phyloP scores from a whole-genome alignment of 2,888 invertebrate species.

The Cepaea hortensis region DNA sequence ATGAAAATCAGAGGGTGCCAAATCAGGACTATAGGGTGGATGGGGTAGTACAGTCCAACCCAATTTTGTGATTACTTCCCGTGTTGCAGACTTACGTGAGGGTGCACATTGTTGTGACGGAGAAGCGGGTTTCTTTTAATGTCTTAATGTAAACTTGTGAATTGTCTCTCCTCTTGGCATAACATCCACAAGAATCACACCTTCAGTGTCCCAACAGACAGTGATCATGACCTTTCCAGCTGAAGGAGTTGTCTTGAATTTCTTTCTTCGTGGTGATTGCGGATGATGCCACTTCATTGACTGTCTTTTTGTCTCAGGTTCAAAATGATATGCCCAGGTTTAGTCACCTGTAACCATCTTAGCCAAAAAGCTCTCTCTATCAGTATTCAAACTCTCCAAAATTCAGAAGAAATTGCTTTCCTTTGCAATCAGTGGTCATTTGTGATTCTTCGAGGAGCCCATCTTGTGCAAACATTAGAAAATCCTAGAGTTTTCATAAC shows the following conservation, averaged over 20 bases:
- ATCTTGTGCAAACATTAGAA: too few species aligned
- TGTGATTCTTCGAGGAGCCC: too few species aligned
- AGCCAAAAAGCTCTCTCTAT: background rate
- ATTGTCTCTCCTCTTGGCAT: background rate
- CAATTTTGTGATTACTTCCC: background rate
- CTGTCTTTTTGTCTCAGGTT: background rate
- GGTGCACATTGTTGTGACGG: background rate
- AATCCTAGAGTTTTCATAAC: too few species aligned
- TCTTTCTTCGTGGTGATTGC: background rate
- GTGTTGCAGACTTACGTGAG: background rate
- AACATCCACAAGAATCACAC: background rate
- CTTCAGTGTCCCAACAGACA: background rate
- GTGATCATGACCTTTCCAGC: slow-evolving; percentile 7
- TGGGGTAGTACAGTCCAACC: slow-evolving; percentile 4
- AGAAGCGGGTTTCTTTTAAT: background rate
- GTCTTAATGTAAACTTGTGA: too few species aligned
- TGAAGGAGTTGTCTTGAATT: background rate
- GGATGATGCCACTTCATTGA: background rate
- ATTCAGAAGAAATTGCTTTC: too few species aligned
- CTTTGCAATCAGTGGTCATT: too few species aligned
- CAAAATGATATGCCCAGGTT: slow-evolving; percentile 7
- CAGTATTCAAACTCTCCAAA: background rate
- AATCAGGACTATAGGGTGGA: background rate
- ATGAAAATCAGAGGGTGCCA: slow-evolving; percentile 1
- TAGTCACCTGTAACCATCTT: background rate